These are phyloP conservation scores for Oedothorax gibbosus DNA, from an alignment of 1,140 invertebrate genomes.

Conservation along the genomic window DNA sequence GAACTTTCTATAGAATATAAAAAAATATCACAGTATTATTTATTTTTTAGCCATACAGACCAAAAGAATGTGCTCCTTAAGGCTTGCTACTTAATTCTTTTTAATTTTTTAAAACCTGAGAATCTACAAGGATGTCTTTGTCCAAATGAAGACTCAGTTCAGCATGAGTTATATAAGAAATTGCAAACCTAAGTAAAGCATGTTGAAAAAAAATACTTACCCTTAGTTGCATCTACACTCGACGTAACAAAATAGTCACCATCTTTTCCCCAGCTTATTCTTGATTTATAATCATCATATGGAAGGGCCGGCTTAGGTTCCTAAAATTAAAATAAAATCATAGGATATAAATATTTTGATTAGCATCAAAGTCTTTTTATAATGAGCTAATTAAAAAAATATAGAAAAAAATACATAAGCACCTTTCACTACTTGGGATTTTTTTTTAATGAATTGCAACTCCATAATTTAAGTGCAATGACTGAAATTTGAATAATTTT, in stretches of 20 bases:
- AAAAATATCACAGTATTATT: too few species aligned
- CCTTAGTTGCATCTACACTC: slow-evolving; percentile 70
- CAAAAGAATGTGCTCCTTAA: too few species aligned
- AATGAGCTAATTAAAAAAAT: neutral
- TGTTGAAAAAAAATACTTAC: too few species aligned
- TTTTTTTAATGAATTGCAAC: too few species aligned
- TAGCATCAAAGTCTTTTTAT: neutral
- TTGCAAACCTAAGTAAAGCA: neutral
- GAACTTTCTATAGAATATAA: too few species aligned
- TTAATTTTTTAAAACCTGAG: too few species aligned
- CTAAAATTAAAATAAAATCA: slow-evolving; percentile 12
- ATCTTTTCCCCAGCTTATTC: slow-evolving; percentile 86
- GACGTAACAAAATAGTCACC: slow-evolving; percentile 84
- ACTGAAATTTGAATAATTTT: too few species aligned
- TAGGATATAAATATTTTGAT: neutral
- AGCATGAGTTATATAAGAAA: neutral
- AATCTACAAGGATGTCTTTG: too few species aligned
- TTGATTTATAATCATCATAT: slow-evolving; percentile 72
- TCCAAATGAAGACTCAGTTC: neutral
- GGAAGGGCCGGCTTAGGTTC: slow-evolving; percentile 39
- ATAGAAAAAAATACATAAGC: neutral
- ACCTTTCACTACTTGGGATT: too few species aligned
- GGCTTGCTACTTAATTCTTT: too few species aligned
- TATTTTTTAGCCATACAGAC: too few species aligned
- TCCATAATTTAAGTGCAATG: too few species aligned